phyloP scores from a whole-genome alignment of 1,140 invertebrate species.

The Cotesia typhae region DNA sequence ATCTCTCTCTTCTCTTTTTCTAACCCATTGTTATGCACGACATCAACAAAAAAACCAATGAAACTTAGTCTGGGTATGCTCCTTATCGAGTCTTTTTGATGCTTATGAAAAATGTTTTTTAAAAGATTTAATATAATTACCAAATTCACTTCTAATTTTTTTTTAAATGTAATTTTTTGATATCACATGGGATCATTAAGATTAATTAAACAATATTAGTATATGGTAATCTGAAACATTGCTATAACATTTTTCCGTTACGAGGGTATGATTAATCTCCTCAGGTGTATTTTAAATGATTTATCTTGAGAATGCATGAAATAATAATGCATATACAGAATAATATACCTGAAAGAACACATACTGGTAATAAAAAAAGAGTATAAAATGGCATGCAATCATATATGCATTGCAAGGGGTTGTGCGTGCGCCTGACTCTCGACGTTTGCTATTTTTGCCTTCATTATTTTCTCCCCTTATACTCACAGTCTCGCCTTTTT shows the following conservation, averaged over 20 bases:
- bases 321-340: slow-evolving; percentile 4
- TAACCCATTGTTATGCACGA: slow-evolving; percentile 40
- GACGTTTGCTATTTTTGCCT: not conserved
- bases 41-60: slow-evolving; percentile 6
- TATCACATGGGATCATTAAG: no score
- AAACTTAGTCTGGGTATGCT: not conserved
- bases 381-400: slow-evolving; percentile 2
- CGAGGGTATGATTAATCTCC: not conserved
- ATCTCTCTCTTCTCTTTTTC: slow-evolving; percentile 7
- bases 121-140: no score
- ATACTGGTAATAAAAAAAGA: not conserved
- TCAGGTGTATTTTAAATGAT: not conserved
- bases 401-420: not conserved
- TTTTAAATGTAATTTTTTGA: no score
- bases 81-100: slow-evolving; percentile 20
- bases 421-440: not conserved
- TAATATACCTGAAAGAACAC: no score
- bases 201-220: no score
- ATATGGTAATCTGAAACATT: not conserved
- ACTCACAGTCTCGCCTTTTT: not conserved
- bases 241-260: not conserved
- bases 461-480: not conserved
- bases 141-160: no score
- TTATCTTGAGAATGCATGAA: slow-evolving; percentile 7
- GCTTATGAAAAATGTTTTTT: slow-evolving; percentile 29